Evolutionary conservation across 2,113 vertebrate genomes (phyloP), one percentile per base, ranked within the genome.

Genomic region (Nipponia nippon): DNA sequence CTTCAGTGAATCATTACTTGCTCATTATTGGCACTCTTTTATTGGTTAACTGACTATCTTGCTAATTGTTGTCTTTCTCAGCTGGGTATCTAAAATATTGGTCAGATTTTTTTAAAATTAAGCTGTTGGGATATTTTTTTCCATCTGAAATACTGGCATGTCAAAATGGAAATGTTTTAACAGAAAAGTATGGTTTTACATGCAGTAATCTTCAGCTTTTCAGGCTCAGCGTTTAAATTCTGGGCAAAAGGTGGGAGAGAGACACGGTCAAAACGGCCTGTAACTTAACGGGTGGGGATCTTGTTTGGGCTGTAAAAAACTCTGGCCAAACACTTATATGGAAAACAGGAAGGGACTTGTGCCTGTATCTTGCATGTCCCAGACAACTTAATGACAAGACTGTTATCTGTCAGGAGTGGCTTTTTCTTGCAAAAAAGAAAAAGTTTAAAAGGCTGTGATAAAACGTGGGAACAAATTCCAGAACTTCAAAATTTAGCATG

Each of bases 1-100:
- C 86, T 79, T 91, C 77, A 89, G 42, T 94, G 93, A 93, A 88
- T 94, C 78, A 83, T 87, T 93, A 62, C 40, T 70, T 86, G 70
- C 58, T 91, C 59, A 40, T 75, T 94, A 85, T 95, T 95, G 90
- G 49, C 38, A 44, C 44, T 82, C 26, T 59, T 76, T 53, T 79
- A 70, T 83, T 95, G 62, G 73, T 88, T 95, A 93, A 87, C 46
- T 78, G 78, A 94, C 42, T 90, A 66, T 59, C 66, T 36, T 25
- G 46, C 49, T 91, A 95, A 93, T 87, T 92, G 44, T 72, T 92
- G 36, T 79, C 62, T 89, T 65, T 95, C 53, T 88, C 46, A 50
- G 67, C 27, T 47, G 58, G n/a, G 12, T 94, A 91, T 72, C 87
- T 79, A 71, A 91, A 88, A 81, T 40, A 72, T 46, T 62, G 61